A percentile compares a stretch with the other conserved stretches of the same genome.
Conservation (phyloP, 30 jellyfish, hydroid and myxozoan genomes). For the Catostylus mosaicus region DNA sequence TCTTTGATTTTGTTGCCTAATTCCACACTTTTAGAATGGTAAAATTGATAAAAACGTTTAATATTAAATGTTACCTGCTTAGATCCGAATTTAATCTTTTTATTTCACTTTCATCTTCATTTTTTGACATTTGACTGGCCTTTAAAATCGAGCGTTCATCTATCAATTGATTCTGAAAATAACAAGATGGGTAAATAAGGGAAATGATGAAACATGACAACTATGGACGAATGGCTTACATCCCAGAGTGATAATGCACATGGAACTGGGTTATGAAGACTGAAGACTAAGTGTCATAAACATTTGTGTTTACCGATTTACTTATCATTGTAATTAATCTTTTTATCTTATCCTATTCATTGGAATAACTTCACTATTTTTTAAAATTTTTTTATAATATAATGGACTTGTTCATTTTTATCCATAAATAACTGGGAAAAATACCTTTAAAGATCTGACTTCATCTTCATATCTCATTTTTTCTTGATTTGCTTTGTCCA, state of each 20-base stretch:
- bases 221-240: too few species aligned
- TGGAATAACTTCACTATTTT: neutral
- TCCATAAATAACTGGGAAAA: neutral
- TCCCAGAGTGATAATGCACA: too few species aligned
- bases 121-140: slow-evolving; percentile 42
- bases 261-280: too few species aligned
- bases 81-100: slow-evolving; percentile 23
- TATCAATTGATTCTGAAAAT: slow-evolving; percentile 34
- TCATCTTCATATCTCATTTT: slow-evolving; percentile 64
- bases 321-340: neutral
- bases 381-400: neutral
- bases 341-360: neutral
- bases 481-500: slow-evolving; percentile 59
- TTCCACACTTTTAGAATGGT: too few species aligned
- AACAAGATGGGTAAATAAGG: neutral
- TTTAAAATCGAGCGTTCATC: slow-evolving; percentile 32
- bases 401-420: too few species aligned
- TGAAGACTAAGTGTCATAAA: too few species aligned
- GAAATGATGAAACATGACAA: too few species aligned
- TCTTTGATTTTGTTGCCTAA: too few species aligned
- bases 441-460: slow-evolving; percentile 42
- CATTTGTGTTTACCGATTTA: too few species aligned
- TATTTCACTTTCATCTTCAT: slow-evolving; percentile 27
- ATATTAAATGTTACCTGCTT: slow-evolving; percentile 6
- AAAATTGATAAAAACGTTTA: neutral